Percentiles rank a stretch among this genome's conserved stretches.
phyloP scores from a whole-genome alignment of 2,888 invertebrate species.

The Caenorhabditis auriculariae region DNA sequence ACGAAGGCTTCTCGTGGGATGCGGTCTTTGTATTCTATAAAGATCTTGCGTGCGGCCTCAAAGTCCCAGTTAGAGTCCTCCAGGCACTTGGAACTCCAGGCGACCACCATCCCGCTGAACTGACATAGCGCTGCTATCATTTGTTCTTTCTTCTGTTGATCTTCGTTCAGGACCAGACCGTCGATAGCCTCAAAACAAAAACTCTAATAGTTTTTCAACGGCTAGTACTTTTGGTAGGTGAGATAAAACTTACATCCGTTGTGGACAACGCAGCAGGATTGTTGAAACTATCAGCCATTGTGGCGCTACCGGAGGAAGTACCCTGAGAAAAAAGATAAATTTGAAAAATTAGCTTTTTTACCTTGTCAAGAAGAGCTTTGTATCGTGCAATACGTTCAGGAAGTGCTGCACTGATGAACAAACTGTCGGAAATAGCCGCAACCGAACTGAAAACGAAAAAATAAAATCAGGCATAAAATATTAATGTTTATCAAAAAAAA shows the following conservation, averaged over 20 bases:
- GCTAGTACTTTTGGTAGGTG: too few species aligned
- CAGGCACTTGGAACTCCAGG: conserved; percentile 54
- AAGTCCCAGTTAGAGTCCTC: conserved; percentile 53
- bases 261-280: too few species aligned
- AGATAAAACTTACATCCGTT: too few species aligned
- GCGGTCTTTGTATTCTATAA: conserved; percentile 5
- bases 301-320: too few species aligned
- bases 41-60: conserved; percentile 23
- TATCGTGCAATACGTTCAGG: conserved; percentile 42
- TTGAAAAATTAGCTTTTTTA: too few species aligned
- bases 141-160: too few species aligned
- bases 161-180: conserved; percentile 30
- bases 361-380: conserved; percentile 27
- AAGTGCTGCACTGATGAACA: conserved; percentile 68
- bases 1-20: conserved; percentile 24
- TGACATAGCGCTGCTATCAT: conserved; percentile 49
- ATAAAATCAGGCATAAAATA: background rate
- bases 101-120: conserved; percentile 51
- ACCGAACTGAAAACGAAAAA: conserved; percentile 55
- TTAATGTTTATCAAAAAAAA: too few species aligned
- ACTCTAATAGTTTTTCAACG: too few species aligned
- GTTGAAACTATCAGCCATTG: too few species aligned
- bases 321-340: too few species aligned
- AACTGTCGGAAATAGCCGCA: conserved; percentile 65
- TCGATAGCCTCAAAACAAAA: conserved; percentile 16